phyloP scores from a whole-genome alignment of 2,797 vertebrate genomes.

The Tarsius wallacei region DNA sequence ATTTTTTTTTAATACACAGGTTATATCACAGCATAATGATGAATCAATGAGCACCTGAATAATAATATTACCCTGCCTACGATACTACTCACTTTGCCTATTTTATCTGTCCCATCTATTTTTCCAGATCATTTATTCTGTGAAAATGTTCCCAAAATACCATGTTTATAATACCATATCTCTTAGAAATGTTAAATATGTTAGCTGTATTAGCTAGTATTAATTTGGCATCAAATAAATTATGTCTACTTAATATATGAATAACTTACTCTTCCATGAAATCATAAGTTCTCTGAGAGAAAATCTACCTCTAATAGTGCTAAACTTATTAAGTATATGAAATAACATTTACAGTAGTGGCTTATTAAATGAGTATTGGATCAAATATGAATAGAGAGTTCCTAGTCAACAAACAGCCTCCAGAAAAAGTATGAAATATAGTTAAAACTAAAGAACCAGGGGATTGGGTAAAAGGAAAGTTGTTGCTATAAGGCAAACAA shows the following conservation, averaged over 20 bases:
- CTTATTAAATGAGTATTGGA: neutral
- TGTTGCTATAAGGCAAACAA: neutral
- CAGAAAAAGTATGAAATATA: neutral
- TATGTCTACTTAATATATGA: neutral
- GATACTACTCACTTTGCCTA: neutral
- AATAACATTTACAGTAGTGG: neutral
- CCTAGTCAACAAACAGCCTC: neutral
- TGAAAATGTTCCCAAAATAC: neutral
- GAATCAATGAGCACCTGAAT: conserved; percentile 30
- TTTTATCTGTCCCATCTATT: neutral
- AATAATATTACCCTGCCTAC: neutral
- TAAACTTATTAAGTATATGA: neutral
- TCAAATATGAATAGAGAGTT: neutral
- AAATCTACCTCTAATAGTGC: neutral
- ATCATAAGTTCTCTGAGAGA: neutral
- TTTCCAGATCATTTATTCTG: neutral
- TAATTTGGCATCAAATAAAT: neutral
- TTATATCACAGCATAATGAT: neutral
- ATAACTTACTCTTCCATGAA: neutral
- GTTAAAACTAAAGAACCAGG: neutral
- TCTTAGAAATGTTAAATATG: neutral
- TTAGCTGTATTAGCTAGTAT: neutral
- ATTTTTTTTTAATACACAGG: neutral
- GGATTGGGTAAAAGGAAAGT: neutral
- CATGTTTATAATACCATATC: neutral